Percentiles rank a stretch among this genome's conserved stretches.
Evolutionary conservation across 53 echinoderm and acorn worm genomes (phyloP).

Genomic region (Echinarachnius parma): DNA sequence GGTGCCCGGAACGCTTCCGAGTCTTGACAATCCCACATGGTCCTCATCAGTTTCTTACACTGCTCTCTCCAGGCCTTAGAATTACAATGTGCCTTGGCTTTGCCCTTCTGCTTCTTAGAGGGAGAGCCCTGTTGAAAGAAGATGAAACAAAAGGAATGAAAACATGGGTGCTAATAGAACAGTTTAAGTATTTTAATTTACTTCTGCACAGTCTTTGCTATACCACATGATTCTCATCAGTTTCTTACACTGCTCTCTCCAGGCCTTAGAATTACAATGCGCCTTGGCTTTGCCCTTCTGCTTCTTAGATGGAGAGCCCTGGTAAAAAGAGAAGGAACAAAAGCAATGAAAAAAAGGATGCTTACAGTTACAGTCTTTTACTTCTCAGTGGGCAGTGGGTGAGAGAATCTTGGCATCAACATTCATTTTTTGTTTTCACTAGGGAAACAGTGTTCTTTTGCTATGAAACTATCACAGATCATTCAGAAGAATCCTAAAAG

Average conservation of each 20-base stretch:
- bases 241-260: constrained; percentile 72
- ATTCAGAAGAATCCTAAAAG: no score
- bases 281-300: constrained; percentile 17
- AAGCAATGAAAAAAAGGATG: not conserved
- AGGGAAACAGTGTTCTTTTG: not conserved
- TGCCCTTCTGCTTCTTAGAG: constrained; percentile 21
- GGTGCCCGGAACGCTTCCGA: constrained; percentile 78
- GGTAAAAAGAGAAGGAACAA: not conserved
- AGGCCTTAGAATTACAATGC: constrained; percentile 72
- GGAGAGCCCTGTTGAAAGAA: constrained; percentile 25
- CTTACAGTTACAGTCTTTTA: no score
- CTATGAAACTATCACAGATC: no score
- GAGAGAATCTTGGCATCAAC: no score
- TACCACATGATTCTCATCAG: constrained; percentile 71
- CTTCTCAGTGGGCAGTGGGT: no score
- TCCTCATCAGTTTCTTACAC: constrained; percentile 68
- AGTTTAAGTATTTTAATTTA: no score
- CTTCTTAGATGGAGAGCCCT: constrained; percentile 27
- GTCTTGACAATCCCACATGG: constrained; percentile 86
- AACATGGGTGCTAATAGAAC: no score
- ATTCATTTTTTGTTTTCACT: not conserved
- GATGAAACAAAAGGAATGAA: no score
- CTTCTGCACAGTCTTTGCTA: no score
- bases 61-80: constrained; percentile 76
- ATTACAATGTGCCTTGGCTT: constrained; percentile 49